Evolutionary conservation across 2,797 vertebrate genomes (phyloP), one percentile per base, ranked within the genome.

Genomic region (Microctenopoma lineatum): DNA sequence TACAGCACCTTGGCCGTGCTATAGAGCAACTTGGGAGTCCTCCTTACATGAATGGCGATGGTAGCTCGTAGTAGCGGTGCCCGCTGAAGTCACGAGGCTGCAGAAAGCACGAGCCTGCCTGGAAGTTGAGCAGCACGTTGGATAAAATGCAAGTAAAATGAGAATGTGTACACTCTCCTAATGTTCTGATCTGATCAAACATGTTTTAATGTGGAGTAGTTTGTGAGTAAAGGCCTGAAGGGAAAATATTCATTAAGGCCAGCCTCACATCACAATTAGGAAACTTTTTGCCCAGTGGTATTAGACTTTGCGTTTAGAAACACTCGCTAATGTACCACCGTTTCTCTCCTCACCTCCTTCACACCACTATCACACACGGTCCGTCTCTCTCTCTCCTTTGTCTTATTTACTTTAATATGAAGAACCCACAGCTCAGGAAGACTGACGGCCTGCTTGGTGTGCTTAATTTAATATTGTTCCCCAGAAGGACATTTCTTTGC

Each of bases 201-300:
- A 10, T 56, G 61, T 68, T 75, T 86, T 82, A 53, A 79, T 84
- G 80, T 77, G 46, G 34, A 57, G 48, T 75, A 88, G 81, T 80
- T 91, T 88, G 80, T 85, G 84, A 82, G 79, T 68, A 76, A 72
- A 70, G 54, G 64, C 59, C 85, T 77, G 59, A 68, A 84, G 83
- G 88, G 86, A 92, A 84, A 68, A 66, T 52, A 76, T 82, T 90
- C 78, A 91, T 91, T 92, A 79, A 90, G 87, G 89, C 84, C 50
- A 77, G 44, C 36, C 80, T 81, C 84, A 69, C 73, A 66, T 70
- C 87, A 84, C 70, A 88, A 84, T 83, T 72, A 66, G 66, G 76
- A 81, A 81, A 85, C 86, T 84, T 79, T 91, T 81, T 56, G 86
- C 73, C 56, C 44, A 84, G 71, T 60, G 47, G 64, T 84, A 73